Base-by-base conservation (phyloP, 92 coral and sea anemone genomes). In the Paramuricea clavata region DNA sequence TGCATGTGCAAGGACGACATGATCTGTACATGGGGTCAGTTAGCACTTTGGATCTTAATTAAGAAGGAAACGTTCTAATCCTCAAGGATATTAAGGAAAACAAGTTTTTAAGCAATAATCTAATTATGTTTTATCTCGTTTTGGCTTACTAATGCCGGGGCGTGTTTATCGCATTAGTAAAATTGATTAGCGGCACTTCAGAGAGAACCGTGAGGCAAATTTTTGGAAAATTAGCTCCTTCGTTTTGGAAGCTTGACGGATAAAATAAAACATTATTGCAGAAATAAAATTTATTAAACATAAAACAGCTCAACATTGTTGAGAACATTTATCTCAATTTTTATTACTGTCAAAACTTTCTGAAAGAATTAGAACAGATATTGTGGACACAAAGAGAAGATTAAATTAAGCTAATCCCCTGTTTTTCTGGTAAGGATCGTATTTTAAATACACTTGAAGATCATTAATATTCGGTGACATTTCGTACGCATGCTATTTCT, bases 161-260 rank as follows among this genome's bases (percentile, higher is more conserved):
- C 84, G 84, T 79, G 84, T 57, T 79, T 79, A 79, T 79, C 84
- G 84, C 84, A 79, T 79, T 79, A 79, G 49, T 61, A 43, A 79
- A 79, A 60, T 79, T 79, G 84, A 79, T 79, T 79, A 79, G 84
- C 84, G 84, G 84, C 36, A 79, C 84, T 59, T 79, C 84, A 78
- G 67, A 79, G 72, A 61, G 72, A 65, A 65, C 49, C 72, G 22
- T n/a, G 50, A 60, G 54, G 35, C 34, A 78, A 78, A 54, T 11
- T 54, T 10, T 6, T 5, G 26, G 12, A 30, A 76, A 5, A 21
- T 1, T 60, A 0, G 0, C 9, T 21, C 9, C 7, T 23, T 0
- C 27, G 8, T 33, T 32, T 39, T 31, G 21, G 8, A 10, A 39
- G 78, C n/a, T 36, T 0, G 78, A 72, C 12, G 13, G 21, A 8